A percentile compares a stretch with the other conserved stretches of the same genome.
Conservation (phyloP, 2,797 vertebrate species). For the Microctenopoma steveboyesi region DNA sequence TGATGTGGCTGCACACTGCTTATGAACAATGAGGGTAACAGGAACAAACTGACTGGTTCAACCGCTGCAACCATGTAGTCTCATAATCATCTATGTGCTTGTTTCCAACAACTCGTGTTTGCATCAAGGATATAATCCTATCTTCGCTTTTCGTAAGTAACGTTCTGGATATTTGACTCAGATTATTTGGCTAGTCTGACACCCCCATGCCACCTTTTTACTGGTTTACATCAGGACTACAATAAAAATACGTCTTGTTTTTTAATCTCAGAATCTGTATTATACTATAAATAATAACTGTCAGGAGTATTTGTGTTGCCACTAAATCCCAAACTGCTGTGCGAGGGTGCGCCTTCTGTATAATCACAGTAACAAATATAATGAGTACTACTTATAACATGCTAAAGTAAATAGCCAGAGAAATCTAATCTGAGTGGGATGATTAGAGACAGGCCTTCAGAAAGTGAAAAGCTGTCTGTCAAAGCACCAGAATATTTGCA, state of each 20-base stretch:
- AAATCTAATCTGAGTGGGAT: conserved; percentile 18
- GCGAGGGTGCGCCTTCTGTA: conserved; percentile 6
- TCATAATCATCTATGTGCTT: no score
- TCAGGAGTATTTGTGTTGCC: background rate
- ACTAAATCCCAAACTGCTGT: background rate
- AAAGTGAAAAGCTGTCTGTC: conserved; percentile 41
- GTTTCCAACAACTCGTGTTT: no score
- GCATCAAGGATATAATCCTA: no score
- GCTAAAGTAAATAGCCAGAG: conserved; percentile 8
- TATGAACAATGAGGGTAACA: no score
- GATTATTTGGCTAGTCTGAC: no score
- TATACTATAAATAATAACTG: background rate
- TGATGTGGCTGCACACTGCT: no score
- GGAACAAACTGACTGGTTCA: no score
- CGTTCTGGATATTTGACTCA: no score
- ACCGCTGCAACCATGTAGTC: no score
- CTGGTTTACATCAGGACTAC: no score
- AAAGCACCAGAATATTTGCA: conserved; percentile 51
- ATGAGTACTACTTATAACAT: conserved; percentile 3
- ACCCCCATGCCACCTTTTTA: no score
- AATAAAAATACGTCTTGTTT: background rate
- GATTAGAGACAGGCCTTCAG: conserved; percentile 49
- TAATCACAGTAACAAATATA: conserved; percentile 26
- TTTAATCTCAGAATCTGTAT: background rate
- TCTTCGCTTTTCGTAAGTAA: no score